Base-by-base conservation (phyloP, 1,140 invertebrate genomes). In the Medauroidea extradentata region DNA sequence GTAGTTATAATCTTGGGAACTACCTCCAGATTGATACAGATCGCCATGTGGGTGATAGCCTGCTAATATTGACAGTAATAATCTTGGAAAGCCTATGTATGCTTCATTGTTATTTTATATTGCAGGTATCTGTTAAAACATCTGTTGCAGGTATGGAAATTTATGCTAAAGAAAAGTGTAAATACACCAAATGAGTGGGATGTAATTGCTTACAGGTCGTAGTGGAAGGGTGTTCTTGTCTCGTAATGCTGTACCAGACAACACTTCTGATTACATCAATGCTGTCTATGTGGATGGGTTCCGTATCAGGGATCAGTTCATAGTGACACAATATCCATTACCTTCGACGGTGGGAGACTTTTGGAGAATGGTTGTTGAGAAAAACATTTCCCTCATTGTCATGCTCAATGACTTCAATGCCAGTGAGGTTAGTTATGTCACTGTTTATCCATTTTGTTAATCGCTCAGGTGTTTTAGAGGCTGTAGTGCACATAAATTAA, bases 241-340 rank as follows among this genome's bases (percentile, higher is more conserved):
- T 4, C n/a, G 42, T 23, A 59, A 57, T 57, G 59, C 62, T 18
- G 18, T 23, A 7, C 18, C 57, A 29, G 60, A 62, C 43, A 54
- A 50, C 41, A 39, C 51, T 42, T 67, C 69, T 7, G 80, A 81
- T 68, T 86, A 85, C 65, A 84, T 86, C 48, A 85, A 86, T 73
- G 83, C 80, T 14, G 82, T 84, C 62, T 82, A 75, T 65, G 80
- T 85, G 51, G 82, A 85, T 76, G 82, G 83, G 27, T 85, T 84
- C 67, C 71, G 53, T 24, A 29, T 21, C 9, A 64, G 62, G 18
- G 52, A 68, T 41, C 65, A 63, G 60, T 75, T 71, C 54, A 77
- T 81, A 56, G 76, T 73, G 7, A 80, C 80, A 5, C 80, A 82
- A 69, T 73, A 76, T 29, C 79, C 80, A 3, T 65, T 83, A 51